phyloP scores from a whole-genome alignment of 2,888 invertebrate genomes.

The Rapana venosa region DNA sequence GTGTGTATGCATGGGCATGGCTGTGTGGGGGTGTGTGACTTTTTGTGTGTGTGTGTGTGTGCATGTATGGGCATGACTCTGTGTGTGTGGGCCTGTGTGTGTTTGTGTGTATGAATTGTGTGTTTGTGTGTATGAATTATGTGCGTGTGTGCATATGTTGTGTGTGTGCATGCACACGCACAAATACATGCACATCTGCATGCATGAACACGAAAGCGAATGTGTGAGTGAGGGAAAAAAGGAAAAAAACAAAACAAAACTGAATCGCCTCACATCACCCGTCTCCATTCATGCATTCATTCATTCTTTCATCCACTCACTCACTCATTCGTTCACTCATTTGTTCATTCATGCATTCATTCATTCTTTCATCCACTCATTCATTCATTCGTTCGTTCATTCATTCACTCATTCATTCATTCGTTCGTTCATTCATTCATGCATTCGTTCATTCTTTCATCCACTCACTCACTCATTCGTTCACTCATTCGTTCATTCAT shows the following conservation, averaged over 20 bases:
- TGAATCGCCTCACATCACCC: neutral
- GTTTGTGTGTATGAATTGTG: neutral
- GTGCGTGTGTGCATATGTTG: neutral
- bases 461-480: too few species aligned
- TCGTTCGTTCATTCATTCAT: neutral
- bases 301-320: neutral
- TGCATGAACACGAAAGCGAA: too few species aligned
- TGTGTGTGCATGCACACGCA: neutral
- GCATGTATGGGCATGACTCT: neutral
- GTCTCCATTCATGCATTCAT: neutral
- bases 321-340: neutral
- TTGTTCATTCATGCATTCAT: neutral
- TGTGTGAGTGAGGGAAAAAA: too few species aligned
- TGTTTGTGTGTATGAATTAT: neutral
- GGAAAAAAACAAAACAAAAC: too few species aligned
- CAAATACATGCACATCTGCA: too few species aligned
- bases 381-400: neutral
- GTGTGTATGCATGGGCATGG: neutral
- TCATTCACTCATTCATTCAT: neutral
- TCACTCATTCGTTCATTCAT: neutral
- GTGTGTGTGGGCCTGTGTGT: neutral
- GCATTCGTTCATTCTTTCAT: neutral
- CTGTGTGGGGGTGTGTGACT: neutral
- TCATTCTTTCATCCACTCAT: neutral
- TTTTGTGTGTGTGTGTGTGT: neutral